Base-by-base conservation (phyloP, 2,888 invertebrate species). In the Xanthorhoe spadicearia region DNA sequence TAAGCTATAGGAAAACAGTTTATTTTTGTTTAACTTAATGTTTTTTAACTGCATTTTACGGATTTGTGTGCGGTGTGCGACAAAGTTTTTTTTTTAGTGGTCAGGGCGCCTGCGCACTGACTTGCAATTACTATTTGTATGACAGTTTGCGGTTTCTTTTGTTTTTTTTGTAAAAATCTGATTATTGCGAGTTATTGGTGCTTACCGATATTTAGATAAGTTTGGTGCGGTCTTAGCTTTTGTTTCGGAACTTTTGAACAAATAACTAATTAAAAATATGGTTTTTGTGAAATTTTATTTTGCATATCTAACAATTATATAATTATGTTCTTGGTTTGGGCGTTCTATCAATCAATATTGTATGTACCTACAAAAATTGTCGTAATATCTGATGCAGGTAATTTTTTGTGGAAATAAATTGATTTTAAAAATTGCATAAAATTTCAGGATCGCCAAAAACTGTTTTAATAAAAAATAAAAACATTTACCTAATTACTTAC, bases 31-130 rank as follows among this genome's bases (percentile, higher is more conserved):
- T 8, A 9, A 3, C 8, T 19, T 19, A 28, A 35, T 10, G 38
- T 28, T 43, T 46, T 51, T 0, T 13, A 61, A 51, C 48, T 5
- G 52, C 28, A 64, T 64, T 69, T 73, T 69, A 66, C 53, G 61
- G 71, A 66, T 73, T 74, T 73, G 74, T 73, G 78, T 84, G 85
- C 87, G 87, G 87, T 85, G 82, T 74, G 83, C 81, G 84, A 87
- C 88, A 87, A 86, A 86, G 86, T 77, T 70, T 70, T 73, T 79
- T 83, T 82, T 56, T 60, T 54, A 55, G 49, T 35, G 58, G 35
- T 49, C 19, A 54, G 13, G 62, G 66, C 69, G 71, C 69, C 69
- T 61, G 70, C 77, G 74, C 77, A 74, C 81, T 86, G 87, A 87
- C 85, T 87, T 87, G 87, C 85, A 80, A 82, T 80, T 77, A 83